Evolutionary conservation across 2,888 invertebrate species (phyloP), one percentile per base, ranked within the genome.

Genomic region (Ariolimax columbianus): DNA sequence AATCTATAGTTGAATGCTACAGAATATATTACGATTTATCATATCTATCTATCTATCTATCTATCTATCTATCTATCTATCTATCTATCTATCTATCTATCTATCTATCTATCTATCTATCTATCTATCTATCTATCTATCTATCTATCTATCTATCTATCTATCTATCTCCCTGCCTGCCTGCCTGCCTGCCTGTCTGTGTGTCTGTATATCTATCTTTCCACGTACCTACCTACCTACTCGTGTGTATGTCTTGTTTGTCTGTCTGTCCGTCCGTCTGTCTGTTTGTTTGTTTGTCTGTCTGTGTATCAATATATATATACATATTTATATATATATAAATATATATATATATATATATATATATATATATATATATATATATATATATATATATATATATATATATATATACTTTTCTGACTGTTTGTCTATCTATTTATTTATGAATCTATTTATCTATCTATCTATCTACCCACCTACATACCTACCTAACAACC

Each of bases 61-160:
- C 40, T 59, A 3, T 82, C 82, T 55, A 6, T 73, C 55, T 55
- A 33, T 81, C 36, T 72, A 4, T 72, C 72, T 72, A 17, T 72
- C 72, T 72, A 17, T 72, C 72, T 40, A 23, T 38, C 72, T 40
- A 40, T 72, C 72, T 40, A 7, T 38, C 72, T 26, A 2, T 47
- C 66, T 77, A 43, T 77, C 77, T 75, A 2, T 77, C 82, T 55
- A 36, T 36, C 59, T 59, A 2, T 47, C 59, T 36, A 11, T 38
- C 59, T 55, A 9, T 47, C 68, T 72, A 0, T 73, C 40, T 59
- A 3, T 82, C 82, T 55, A 6, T 73, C 55, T 55, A 33, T 81
- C 36, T 72, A 4, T 72, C 72, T 72, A 17, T 72, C 72, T 72
- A 17, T 72, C 72, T 40, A 23, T 38, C 72, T 40, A 40, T 72